Evolutionary conservation across 2,797 vertebrate species (phyloP), one percentile per base, ranked within the genome.

Genomic region (Darevskia mixta): DNA sequence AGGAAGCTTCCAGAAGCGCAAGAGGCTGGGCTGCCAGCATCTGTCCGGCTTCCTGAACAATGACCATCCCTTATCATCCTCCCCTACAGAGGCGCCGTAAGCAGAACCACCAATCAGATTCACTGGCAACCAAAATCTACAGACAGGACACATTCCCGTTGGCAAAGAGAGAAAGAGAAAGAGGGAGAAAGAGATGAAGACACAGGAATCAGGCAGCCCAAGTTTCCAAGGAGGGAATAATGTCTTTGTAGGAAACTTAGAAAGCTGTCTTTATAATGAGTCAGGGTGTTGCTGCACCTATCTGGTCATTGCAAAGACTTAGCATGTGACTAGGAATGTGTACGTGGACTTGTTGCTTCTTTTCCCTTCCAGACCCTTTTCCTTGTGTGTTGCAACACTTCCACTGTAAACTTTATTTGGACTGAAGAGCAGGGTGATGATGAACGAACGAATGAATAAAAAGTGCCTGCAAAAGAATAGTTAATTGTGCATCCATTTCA

Each of bases 41-140:
- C 88, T 92, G 90, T 64, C 71, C 66, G 83, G 58, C 20, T 1
- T 77, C 78, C 20, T 0, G 71, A 87, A 83, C 86, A 87, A 71
- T 0, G n/a, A 27, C 77, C 69, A 69, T 72, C 80, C 86, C 7
- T 79, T 45, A n/a, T 78, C 86, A 66, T 55, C 64, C 13, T 11
- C 4, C 61, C 72, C 76, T 10, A 45, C 0, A 20, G 79, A 45
- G 27, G 1, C 23, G 1, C n/a, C 32, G 0, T 2, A 79, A 84
- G 23, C 86, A 0, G 32, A 13, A 35, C 64, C 64, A 38, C 45
- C 72, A 1, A 0, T 15, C 32, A 15, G 66, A 29, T 49, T 55
- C 32, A 6, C 29, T 71, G 15, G 49, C 25, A 29, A 1, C 67
- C 38, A 77, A 80, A 69, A 25, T 64, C 3, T 79, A 43, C 2